Evolutionary conservation across 1,140 invertebrate genomes (phyloP).

Genomic region (Plutomurus gul): DNA sequence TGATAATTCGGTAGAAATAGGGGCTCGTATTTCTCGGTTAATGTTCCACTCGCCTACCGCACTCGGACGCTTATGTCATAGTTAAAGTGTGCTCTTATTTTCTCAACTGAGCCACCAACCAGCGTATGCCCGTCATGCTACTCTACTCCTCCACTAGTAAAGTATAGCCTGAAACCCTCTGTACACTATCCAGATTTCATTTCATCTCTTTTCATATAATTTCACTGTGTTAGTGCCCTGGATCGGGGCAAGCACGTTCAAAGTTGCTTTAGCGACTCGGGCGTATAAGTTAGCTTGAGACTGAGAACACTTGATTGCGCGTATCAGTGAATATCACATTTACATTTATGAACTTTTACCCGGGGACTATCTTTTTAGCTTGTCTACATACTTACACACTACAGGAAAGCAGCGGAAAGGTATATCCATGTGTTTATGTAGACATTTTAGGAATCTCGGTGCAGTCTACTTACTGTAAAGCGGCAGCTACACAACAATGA

Average conservation of each 20-base stretch:
- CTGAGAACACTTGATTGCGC: slow-evolving; percentile 6
- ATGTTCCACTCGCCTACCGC: slow-evolving; percentile 34
- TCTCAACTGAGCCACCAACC: background rate
- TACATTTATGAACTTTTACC: slow-evolving; percentile 1
- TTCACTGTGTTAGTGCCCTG: too few relatives aligned
- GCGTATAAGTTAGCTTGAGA: too few relatives aligned
- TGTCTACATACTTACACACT: too few relatives aligned
- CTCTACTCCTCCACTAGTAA: too few relatives aligned
- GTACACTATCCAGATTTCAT: slow-evolving; percentile 20
- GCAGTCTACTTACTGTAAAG: too few relatives aligned
- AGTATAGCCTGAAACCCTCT: background rate
- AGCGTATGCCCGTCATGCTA: slow-evolving; percentile 20
- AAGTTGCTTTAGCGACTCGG: too few relatives aligned
- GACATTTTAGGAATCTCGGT: too few relatives aligned
- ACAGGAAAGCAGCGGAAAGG: too few relatives aligned
- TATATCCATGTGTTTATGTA: too few relatives aligned
- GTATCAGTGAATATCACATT: background rate
- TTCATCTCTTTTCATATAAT: slow-evolving; percentile 19
- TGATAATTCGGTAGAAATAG: slow-evolving; percentile 38
- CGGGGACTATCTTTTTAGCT: too few relatives aligned
- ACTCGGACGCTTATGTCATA: slow-evolving; percentile 37
- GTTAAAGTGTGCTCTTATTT: slow-evolving; percentile 33
- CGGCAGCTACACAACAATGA: too few relatives aligned
- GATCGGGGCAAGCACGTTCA: background rate
- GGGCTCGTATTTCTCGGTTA: slow-evolving; percentile 35